Conservation (phyloP, 1,140 invertebrate genomes). For the Bombus cullumanus region DNA sequence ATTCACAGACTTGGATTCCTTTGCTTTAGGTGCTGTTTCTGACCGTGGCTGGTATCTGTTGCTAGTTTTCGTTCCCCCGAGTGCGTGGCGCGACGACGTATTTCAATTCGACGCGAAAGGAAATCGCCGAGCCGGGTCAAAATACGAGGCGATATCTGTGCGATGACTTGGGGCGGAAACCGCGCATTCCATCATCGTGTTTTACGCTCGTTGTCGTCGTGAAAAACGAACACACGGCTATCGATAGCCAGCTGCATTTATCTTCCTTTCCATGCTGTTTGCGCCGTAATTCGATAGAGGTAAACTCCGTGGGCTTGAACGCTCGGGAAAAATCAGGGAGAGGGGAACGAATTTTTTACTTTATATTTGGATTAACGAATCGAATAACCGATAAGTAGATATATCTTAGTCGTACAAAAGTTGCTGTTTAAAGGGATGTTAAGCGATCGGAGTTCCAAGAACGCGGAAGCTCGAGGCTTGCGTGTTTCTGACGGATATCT, state of each 20-base stretch:
- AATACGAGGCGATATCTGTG: background rate
- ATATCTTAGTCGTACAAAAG: background rate
- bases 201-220: background rate
- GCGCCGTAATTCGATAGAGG: background rate
- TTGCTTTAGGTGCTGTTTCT: no score
- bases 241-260: background rate
- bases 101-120: background rate
- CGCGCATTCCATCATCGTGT: slow-evolving; percentile 3
- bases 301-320: background rate
- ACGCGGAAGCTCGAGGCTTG: slow-evolving; percentile 10
- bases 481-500: slow-evolving; percentile 18
- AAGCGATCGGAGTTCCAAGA: background rate
- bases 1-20: background rate
- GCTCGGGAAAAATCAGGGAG: background rate
- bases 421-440: background rate
- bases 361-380: background rate
- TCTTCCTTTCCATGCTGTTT: background rate
- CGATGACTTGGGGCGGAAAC: background rate
- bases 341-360: background rate
- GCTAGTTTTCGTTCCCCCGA: background rate
- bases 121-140: background rate
- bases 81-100: background rate
- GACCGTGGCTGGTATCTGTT: background rate
- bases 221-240: background rate
- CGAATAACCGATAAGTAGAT: background rate